phyloP scores from a whole-genome alignment of 1,140 invertebrate genomes.

The Achatina immaculata region DNA sequence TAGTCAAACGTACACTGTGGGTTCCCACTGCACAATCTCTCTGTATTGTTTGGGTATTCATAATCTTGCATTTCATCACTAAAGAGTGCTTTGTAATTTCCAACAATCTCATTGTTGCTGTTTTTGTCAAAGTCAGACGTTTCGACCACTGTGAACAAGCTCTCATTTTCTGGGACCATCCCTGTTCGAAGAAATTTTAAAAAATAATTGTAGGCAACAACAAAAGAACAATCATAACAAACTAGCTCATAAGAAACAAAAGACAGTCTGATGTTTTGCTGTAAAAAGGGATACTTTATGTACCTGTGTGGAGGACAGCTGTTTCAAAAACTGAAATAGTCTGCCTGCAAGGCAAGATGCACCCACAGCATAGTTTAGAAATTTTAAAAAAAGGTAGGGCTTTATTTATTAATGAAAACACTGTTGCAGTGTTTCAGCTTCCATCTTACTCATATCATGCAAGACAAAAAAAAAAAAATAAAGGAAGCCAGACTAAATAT shows the following conservation, averaged over 20 bases:
- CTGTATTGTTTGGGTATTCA: conserved; percentile 43
- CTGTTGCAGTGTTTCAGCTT: too few species aligned
- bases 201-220: neutral
- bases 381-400: too few species aligned
- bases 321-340: too few species aligned
- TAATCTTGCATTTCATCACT: conserved; percentile 20
- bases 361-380: too few species aligned
- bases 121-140: neutral
- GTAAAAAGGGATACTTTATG: too few species aligned
- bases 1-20: conserved; percentile 61
- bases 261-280: too few species aligned
- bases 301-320: too few species aligned
- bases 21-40: conserved; percentile 55
- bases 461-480: neutral
- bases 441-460: too few species aligned
- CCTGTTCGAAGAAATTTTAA: conserved; percentile 37
- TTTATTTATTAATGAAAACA: too few species aligned
- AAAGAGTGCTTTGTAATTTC: conserved; percentile 24
- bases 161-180: conserved; percentile 40
- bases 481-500: too few species aligned
- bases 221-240: neutral
- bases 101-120: neutral
- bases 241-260: too few species aligned
- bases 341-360: too few species aligned
- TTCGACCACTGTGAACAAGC: conserved; percentile 34